phyloP scores from a whole-genome alignment of 1,140 invertebrate species.

The Stegodyphus dumicola region DNA sequence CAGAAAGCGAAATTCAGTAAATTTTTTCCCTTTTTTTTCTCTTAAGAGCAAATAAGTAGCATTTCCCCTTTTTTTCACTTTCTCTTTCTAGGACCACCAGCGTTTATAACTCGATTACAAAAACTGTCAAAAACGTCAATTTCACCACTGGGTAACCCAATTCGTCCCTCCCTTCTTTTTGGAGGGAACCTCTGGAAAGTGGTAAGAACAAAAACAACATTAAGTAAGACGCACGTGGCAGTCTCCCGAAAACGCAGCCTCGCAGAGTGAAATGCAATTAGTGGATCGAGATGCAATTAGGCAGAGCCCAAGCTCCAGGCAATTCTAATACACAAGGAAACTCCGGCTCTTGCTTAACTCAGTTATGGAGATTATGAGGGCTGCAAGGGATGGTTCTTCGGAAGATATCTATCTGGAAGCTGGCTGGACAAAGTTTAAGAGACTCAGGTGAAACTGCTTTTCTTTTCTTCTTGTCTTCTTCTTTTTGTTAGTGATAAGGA shows the following conservation, averaged over 20 bases:
- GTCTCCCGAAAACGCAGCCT: background rate
- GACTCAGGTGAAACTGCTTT: conserved; percentile 4
- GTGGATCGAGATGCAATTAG: conserved; percentile 23
- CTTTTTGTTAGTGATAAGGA: background rate
- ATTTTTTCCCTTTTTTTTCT: too few relatives aligned
- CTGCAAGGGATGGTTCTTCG: background rate
- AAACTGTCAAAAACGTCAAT: conserved; percentile 40
- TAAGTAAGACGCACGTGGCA: conserved; percentile 13
- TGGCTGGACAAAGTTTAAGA: background rate
- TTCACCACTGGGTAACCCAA: conserved; percentile 12
- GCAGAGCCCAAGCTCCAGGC: conserved; percentile 23
- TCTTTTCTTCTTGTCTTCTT: background rate
- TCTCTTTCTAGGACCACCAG: background rate
- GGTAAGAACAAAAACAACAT: background rate
- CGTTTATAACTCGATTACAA: background rate
- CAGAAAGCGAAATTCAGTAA: too few relatives aligned
- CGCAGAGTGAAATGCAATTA: conserved; percentile 22
- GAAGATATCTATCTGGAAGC: conserved; percentile 9
- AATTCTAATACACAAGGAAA: conserved; percentile 10
- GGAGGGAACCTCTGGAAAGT: too few relatives aligned
- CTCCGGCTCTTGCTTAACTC: conserved; percentile 3
- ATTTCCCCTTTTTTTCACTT: background rate
- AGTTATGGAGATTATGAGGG: conserved; percentile 29
- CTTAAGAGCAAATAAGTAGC: background rate
- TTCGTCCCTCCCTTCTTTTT: background rate